Conservation (phyloP, 2,797 vertebrate genomes). For the Hozukius guyotensis region DNA sequence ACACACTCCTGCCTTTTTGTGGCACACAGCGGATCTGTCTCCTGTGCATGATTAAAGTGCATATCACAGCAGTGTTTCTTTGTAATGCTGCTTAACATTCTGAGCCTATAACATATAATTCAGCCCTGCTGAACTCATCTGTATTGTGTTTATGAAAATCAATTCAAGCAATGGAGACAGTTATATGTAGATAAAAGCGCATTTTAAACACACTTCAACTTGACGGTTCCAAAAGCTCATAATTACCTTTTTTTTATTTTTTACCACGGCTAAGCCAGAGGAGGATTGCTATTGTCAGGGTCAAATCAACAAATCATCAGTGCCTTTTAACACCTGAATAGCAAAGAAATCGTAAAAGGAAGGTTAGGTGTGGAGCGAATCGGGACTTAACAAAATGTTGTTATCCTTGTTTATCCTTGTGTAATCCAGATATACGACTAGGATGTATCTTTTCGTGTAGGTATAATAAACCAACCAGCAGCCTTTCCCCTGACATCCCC, state of each 20-base stretch:
- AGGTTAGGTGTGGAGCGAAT: neutral
- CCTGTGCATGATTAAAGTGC: constrained; percentile 49
- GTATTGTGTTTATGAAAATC: constrained; percentile 34
- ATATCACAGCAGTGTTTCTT: constrained; percentile 43
- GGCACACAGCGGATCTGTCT: constrained; percentile 23
- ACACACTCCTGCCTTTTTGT: constrained; percentile 12
- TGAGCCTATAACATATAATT: constrained; percentile 36
- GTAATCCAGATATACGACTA: constrained; percentile 23
- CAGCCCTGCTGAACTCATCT: constrained; percentile 26
- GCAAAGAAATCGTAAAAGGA: constrained; percentile 12
- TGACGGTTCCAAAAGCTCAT: neutral
- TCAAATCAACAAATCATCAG: constrained; percentile 12
- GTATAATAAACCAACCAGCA: constrained; percentile 18
- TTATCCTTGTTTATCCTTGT: constrained; percentile 20
- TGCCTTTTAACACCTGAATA: constrained; percentile 8
- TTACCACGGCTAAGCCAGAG: neutral
- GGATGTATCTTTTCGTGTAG: constrained; percentile 1
- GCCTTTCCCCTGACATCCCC: constrained; percentile 25
- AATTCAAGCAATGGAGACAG: constrained; percentile 1
- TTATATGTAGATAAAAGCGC: constrained; percentile 14
- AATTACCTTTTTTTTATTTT: constrained; percentile 8
- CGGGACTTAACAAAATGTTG: neutral
- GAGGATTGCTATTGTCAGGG: neutral
- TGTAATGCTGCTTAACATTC: constrained; percentile 52
- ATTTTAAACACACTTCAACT: constrained; percentile 28